These are phyloP conservation scores for Hirudinaria manillensis DNA, from an alignment of 2,888 invertebrate genomes.

Conservation along the genomic window DNA sequence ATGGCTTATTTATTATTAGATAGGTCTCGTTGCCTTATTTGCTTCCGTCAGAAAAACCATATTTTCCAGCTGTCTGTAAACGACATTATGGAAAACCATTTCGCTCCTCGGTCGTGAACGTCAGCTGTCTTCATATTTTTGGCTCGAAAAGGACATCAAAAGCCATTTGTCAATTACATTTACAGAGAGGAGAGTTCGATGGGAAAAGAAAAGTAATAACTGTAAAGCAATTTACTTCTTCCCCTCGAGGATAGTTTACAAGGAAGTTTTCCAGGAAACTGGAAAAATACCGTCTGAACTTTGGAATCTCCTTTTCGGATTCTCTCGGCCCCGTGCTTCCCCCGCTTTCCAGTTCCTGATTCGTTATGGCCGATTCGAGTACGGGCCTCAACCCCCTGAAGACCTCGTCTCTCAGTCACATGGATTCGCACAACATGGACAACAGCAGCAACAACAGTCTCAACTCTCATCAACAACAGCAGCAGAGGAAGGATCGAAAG, in stretches of 20 bases:
- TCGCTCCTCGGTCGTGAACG: neutral
- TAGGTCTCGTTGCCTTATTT: constrained; percentile 10
- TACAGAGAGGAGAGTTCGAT: neutral
- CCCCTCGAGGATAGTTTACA: too few relatives aligned
- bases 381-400: neutral
- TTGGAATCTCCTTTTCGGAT: too few relatives aligned
- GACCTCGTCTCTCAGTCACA: neutral
- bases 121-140: neutral
- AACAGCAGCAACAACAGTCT: constrained; percentile 9
- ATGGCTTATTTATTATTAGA: constrained; percentile 4
- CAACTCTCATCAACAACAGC: constrained; percentile 20
- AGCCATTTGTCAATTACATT: neutral
- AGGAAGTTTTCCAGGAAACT: too few relatives aligned
- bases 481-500: constrained; percentile 27
- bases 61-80: constrained; percentile 1
- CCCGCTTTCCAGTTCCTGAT: too few relatives aligned
- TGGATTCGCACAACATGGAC: constrained; percentile 7
- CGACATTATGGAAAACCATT: constrained; percentile 5
- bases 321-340: too few relatives aligned
- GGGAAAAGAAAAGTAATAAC: neutral
- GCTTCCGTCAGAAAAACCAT: constrained; percentile 10
- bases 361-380: neutral
- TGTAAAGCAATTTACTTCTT: too few relatives aligned
- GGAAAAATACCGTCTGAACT: too few relatives aligned
- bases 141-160: constrained; percentile 7